Percentiles rank a stretch among this genome's conserved stretches.
phyloP scores from a whole-genome alignment of 2,888 invertebrate genomes.

The Idaea aversata region DNA sequence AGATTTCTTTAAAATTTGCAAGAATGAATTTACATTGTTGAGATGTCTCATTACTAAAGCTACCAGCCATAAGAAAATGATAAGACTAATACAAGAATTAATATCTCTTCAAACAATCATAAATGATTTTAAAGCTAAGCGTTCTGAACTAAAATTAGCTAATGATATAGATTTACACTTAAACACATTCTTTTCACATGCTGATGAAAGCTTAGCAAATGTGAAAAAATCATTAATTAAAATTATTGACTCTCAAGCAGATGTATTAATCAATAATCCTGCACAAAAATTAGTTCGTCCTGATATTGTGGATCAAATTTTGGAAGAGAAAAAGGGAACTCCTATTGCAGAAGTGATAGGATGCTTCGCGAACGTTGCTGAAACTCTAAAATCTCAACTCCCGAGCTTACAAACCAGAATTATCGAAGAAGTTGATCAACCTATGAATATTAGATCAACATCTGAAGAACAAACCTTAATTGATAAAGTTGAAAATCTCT shows the following conservation, averaged over 20 bases:
- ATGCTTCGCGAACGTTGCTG: conserved; percentile 32
- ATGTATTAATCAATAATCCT: conserved; percentile 47
- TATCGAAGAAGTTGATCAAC: conserved; percentile 41
- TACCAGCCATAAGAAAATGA: conserved; percentile 56
- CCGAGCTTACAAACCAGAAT: conserved; percentile 35
- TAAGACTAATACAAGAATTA: conserved; percentile 63
- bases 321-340: conserved; percentile 26
- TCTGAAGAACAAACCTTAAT: conserved; percentile 32
- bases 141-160: conserved; percentile 37
- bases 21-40: conserved; percentile 57
- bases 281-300: conserved; percentile 39
- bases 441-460: conserved; percentile 8
- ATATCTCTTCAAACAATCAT: conserved; percentile 45
- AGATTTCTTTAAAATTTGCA: conserved; percentile 58
- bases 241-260: conserved; percentile 50
- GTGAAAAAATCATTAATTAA: conserved; percentile 47
- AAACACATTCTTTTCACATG: conserved; percentile 44
- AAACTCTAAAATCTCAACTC: conserved; percentile 38
- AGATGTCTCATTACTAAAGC: conserved; percentile 51
- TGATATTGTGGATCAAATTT: conserved; percentile 27
- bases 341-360: conserved; percentile 34
- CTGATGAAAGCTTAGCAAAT: conserved; percentile 48
- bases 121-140: conserved; percentile 47
- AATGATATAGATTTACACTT: conserved; percentile 46
- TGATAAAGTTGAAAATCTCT: conserved; percentile 42